phyloP scores from a whole-genome alignment of 2,113 vertebrate species.

The Chaetura pelagica region DNA sequence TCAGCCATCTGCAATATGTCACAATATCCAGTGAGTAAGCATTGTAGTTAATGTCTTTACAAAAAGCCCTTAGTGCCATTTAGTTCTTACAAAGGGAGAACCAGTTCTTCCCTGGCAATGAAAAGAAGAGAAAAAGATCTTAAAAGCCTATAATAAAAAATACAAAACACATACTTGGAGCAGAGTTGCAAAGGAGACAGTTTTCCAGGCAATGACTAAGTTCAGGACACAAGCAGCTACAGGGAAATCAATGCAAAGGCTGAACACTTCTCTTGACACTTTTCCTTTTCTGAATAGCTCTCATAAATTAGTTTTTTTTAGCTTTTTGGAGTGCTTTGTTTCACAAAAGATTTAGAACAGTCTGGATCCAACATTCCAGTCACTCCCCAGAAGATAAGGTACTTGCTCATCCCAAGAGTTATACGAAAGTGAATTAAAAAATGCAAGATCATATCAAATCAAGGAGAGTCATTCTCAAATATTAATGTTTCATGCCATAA shows the following conservation, averaged over 20 bases:
- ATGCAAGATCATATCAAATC: not conserved
- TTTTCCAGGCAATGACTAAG: slow-evolving; percentile 26
- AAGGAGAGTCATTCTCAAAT: not conserved
- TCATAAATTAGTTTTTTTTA: slow-evolving; percentile 60
- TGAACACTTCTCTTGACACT: slow-evolving; percentile 22
- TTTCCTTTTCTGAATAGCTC: slow-evolving; percentile 17
- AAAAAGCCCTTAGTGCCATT: not conserved
- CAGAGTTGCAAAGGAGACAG: not conserved
- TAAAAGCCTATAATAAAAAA: slow-evolving; percentile 44
- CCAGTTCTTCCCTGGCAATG: not conserved
- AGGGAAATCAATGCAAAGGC: slow-evolving; percentile 50
- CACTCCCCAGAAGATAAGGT: not conserved
- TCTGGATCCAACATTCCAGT: not conserved
- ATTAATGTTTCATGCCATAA: not conserved
- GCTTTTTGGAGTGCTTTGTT: not conserved
- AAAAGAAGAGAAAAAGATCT: not conserved
- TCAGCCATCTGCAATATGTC: slow-evolving; percentile 27
- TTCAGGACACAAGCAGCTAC: slow-evolving; percentile 23
- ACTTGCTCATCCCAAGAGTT: not conserved
- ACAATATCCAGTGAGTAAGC: not conserved
- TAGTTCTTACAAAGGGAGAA: slow-evolving; percentile 9
- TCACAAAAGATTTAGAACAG: slow-evolving; percentile 14
- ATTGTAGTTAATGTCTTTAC: slow-evolving; percentile 3
- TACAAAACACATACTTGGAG: slow-evolving; percentile 16
- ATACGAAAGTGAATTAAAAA: slow-evolving; percentile 31